Base-by-base conservation (phyloP, 2,113 vertebrate genomes). In the Coregonus clupeaformis region DNA sequence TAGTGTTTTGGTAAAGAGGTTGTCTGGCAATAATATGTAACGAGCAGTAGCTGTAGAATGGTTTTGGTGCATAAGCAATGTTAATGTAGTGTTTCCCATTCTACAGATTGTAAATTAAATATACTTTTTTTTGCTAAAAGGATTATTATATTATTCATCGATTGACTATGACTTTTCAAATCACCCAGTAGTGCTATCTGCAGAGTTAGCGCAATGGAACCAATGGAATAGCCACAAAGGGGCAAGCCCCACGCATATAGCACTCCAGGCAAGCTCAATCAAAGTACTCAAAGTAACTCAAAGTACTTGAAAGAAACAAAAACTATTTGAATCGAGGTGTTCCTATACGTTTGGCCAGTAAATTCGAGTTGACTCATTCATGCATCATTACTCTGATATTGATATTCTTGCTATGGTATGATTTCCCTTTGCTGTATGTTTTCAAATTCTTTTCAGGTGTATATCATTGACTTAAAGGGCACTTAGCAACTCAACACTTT, bases 381-480 rank as follows among this genome's bases (percentile, higher is more conserved):
- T 52, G 20, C 24, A 22, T 60, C 57, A 60, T n/a, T 60, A 60
- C 57, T 16, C 57, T 60, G n/a, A 60, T 24, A 60, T 60, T 60
- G 57, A 24, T 60, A 24, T 14, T 52, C 3, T 60, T 22, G 57
- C 6, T 60, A 12, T 22, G 14, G 64, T 18, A 16, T 27, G 27
- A 5, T 30, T 9, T 14, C 12, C 3, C 5, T 32, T 32, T 30
- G 22, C 16, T 66, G 5, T 16, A 30, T 30, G 27, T 29, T 66
- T 36, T 36, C 22, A 18, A 9, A 45, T 47, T 7, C 22, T 27
- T 27, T 1, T 24, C 5, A 69, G 20, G 6, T 29, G 24, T 70
- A 9, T 16, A n/a, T 83, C 73, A 75, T 67, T 68, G 63, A 70
- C 77, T 74, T 55, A 11, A 36, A 1, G 36, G 59, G 60, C 64